A percentile compares a stretch with the other conserved stretches of the same genome.
Conservation (phyloP, 2,113 vertebrate species). For the Ptychochromis oligacanthus region DNA sequence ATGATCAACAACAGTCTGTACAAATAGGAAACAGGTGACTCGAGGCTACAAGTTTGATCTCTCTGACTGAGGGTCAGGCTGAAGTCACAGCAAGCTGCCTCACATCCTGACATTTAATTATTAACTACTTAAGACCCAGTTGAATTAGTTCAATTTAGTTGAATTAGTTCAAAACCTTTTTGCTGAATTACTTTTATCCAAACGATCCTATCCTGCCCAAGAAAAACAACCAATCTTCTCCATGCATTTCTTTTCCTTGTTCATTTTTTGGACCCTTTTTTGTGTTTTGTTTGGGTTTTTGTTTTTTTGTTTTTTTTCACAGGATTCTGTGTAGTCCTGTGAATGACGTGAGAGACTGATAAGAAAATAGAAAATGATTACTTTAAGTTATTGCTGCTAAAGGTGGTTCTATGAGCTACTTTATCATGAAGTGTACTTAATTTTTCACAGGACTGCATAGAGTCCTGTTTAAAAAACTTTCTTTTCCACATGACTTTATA, state of each 20-base stretch:
- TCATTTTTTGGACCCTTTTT: too few species aligned
- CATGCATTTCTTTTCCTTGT: not conserved
- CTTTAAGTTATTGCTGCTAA: too few species aligned
- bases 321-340: not conserved
- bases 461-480: too few species aligned
- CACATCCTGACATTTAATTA: not conserved
- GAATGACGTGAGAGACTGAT: not conserved
- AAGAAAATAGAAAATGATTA: too few species aligned
- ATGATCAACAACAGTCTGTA: not conserved
- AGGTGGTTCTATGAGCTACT: too few species aligned
- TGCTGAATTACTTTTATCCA: not conserved
- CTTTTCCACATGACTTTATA: too few species aligned
- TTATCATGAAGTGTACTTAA: too few species aligned
- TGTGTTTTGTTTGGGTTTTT: too few species aligned
- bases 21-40: not conserved
- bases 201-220: not conserved
- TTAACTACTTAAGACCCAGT: not conserved
- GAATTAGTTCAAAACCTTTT: not conserved
- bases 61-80: not conserved
- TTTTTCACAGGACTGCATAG: too few species aligned
- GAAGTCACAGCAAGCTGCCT: not conserved
- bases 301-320: not conserved
- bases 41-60: not conserved
- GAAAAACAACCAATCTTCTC: not conserved
- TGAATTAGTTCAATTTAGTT: not conserved